Conservation (phyloP, 1,140 invertebrate genomes). For the Conus ventricosus region DNA sequence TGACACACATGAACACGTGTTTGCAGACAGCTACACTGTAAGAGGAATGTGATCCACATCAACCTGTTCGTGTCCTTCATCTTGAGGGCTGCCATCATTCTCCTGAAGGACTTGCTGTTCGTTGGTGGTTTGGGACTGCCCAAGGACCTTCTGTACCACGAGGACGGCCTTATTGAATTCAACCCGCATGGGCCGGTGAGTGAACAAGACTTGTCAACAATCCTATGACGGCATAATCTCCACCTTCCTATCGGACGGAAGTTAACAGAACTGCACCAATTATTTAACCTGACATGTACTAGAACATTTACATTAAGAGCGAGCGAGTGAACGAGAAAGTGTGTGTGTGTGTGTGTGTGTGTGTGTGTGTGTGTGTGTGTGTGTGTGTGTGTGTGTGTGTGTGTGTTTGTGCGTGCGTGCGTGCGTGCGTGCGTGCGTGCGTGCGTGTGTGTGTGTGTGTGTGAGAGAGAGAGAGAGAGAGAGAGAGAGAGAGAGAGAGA, state of each 20-base stretch:
- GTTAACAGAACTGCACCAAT: no score
- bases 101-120: constrained; percentile 79
- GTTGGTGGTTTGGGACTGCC: constrained; percentile 78
- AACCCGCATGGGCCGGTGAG: constrained; percentile 12
- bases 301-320: neutral
- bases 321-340: neutral
- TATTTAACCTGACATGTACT: no score
- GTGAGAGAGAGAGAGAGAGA: no score
- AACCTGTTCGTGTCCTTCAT: constrained; percentile 84
- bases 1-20: no score
- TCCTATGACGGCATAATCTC: no score
- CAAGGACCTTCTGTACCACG: constrained; percentile 50
- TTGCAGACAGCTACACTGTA: constrained; percentile 79
- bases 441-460: no score
- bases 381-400: no score
- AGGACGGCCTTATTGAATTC: constrained; percentile 51
- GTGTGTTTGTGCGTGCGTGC: no score
- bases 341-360: neutral
- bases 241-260: no score
- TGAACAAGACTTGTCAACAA: neutral
- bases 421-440: no score
- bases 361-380: neutral
- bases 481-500: no score
- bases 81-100: constrained; percentile 79
- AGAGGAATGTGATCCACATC: constrained; percentile 83